Conservation (phyloP, 2,888 invertebrate species). For the Tortricodes alternella region DNA sequence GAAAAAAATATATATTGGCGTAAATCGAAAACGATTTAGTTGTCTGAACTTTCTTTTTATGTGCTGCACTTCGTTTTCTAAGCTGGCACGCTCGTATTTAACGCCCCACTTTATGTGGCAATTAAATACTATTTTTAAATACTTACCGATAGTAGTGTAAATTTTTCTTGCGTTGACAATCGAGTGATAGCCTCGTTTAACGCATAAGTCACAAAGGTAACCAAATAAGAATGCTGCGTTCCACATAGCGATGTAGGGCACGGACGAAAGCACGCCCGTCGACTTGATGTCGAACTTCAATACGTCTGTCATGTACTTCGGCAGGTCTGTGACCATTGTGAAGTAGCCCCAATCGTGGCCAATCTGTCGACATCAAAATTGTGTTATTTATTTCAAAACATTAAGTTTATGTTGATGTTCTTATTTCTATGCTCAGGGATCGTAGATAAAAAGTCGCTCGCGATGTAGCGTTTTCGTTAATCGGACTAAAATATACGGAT, state of each 20-base stretch:
- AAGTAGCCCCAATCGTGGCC: constrained; percentile 88
- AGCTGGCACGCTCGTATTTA: too few relatives aligned
- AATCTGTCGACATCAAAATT: constrained; percentile 63
- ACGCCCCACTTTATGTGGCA: too few relatives aligned
- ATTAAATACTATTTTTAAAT: constrained; percentile 1
- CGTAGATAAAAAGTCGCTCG: too few relatives aligned
- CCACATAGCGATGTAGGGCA: constrained; percentile 87
- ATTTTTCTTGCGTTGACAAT: constrained; percentile 83
- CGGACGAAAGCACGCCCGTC: constrained; percentile 84
- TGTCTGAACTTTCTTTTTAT: too few relatives aligned
- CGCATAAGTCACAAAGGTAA: constrained; percentile 86
- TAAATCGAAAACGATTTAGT: too few relatives aligned
- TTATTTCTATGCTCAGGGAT: too few relatives aligned
- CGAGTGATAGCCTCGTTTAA: constrained; percentile 81
- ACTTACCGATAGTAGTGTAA: constrained; percentile 86
- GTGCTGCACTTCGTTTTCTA: too few relatives aligned
- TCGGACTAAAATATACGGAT: too few relatives aligned
- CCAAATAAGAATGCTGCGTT: constrained; percentile 84
- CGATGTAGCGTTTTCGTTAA: too few relatives aligned
- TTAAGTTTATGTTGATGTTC: background rate
- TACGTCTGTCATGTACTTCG: constrained; percentile 87
- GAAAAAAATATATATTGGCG: too few relatives aligned
- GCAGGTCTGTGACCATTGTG: constrained; percentile 87
- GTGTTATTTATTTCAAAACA: background rate
- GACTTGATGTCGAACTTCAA: constrained; percentile 85